Conservation (phyloP, 2,113 vertebrate species). For the Callithrix jacchus region DNA sequence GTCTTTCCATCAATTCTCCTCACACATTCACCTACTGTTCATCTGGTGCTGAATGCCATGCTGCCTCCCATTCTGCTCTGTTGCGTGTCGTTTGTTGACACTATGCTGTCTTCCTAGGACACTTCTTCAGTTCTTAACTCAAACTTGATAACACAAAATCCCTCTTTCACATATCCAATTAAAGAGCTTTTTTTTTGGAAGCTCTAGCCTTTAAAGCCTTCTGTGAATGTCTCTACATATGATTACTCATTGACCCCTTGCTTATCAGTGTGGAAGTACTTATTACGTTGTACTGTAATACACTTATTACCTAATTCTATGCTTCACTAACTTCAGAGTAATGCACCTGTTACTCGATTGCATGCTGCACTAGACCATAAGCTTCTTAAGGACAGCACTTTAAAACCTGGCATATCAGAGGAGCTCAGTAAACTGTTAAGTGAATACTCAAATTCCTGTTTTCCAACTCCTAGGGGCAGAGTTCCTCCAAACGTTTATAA, state of each 20-base stretch:
- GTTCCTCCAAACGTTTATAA: not conserved
- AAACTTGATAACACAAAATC: not conserved
- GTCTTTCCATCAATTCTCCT: not conserved
- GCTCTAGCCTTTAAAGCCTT: not conserved
- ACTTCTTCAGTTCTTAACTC: not conserved
- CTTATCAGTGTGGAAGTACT: not conserved
- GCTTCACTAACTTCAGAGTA: not conserved
- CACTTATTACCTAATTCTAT: not conserved
- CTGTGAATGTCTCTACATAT: not conserved
- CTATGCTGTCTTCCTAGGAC: not conserved
- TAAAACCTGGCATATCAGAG: not conserved
- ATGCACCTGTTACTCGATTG: not conserved
- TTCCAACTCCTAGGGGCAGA: not conserved
- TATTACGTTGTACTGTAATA: not conserved
- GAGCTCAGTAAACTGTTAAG: not conserved
- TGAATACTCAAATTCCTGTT: not conserved
- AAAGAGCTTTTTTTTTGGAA: not conserved
- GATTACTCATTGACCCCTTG: not conserved
- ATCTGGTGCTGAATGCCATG: fast-evolving
- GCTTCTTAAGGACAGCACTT: not conserved
- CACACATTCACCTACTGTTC: not conserved
- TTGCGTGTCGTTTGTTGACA: not conserved
- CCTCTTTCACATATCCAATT: not conserved
- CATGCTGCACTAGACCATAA: not conserved
- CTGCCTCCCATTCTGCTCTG: not conserved